Conservation (phyloP, 2,888 invertebrate species). For the Drosophila sordidula region DNA sequence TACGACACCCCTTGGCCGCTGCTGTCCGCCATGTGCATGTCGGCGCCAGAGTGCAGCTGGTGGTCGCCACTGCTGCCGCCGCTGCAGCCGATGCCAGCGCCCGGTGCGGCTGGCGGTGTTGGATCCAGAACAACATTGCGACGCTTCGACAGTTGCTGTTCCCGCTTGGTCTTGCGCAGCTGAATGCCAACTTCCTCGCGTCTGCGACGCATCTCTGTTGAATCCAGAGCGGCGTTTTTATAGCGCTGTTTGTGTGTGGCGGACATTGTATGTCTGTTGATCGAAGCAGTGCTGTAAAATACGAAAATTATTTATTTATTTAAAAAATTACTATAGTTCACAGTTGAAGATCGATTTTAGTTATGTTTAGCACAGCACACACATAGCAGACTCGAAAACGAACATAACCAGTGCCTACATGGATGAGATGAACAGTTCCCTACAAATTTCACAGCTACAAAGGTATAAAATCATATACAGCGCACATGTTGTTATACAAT, state of each 20-base stretch:
- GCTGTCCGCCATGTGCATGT: constrained; percentile 71
- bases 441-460: neutral
- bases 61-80: constrained; percentile 54
- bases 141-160: constrained; percentile 96
- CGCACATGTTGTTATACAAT: constrained; percentile 5
- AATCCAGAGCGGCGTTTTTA: constrained; percentile 96
- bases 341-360: neutral
- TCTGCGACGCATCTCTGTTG: constrained; percentile 95
- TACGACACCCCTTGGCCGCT: constrained; percentile 39
- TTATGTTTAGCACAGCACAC: neutral
- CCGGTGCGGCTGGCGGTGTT: constrained; percentile 82
- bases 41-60: constrained; percentile 80
- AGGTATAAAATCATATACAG: neutral
- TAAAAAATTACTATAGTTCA: neutral
- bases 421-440: neutral
- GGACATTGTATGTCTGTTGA: constrained; percentile 87
- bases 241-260: constrained; percentile 95
- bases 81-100: constrained; percentile 78
- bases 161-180: constrained; percentile 96
- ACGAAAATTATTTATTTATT: neutral
- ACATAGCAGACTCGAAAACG: neutral
- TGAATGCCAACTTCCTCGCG: constrained; percentile 99
- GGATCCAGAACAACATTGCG: constrained; percentile 90
- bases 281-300: constrained; percentile 21
- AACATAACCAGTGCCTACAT: constrained; percentile 1